These are phyloP conservation scores for Enteromius fasciolatus DNA, from an alignment of 2,797 vertebrate species.

Conservation along the genomic window DNA sequence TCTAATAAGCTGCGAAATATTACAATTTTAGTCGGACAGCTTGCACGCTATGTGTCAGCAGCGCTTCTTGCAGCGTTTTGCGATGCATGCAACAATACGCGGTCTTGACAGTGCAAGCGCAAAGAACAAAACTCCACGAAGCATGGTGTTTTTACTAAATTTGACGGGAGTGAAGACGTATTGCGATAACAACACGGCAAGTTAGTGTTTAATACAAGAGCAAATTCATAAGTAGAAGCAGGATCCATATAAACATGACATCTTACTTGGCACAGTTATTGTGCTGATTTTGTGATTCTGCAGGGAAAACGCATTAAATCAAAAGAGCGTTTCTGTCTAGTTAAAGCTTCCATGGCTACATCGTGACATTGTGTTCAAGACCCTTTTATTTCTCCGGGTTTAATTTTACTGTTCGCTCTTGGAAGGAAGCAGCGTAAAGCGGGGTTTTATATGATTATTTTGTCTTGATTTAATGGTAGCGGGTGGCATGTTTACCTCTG, in stretches of 20 bases:
- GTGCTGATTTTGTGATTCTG: slow-evolving; percentile 21
- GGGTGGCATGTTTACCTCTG: slow-evolving; percentile 61
- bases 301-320: slow-evolving; percentile 16
- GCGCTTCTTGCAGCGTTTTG: background rate
- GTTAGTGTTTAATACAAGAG: slow-evolving; percentile 1
- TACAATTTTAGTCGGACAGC: background rate
- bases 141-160: background rate
- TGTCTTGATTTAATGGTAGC: slow-evolving; percentile 32
- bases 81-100: background rate
- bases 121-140: background rate
- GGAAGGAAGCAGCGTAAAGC: slow-evolving; percentile 10
- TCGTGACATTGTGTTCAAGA: slow-evolving; percentile 19
- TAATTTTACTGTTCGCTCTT: slow-evolving; percentile 17
- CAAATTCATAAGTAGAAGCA: background rate
- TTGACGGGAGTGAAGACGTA: background rate
- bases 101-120: background rate
- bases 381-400: slow-evolving; percentile 3
- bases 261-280: slow-evolving; percentile 12
- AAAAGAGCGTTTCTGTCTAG: slow-evolving; percentile 5
- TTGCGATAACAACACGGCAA: background rate
- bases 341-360: background rate
- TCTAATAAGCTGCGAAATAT: background rate
- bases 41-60: no score
- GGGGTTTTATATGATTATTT: slow-evolving; percentile 35
- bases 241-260: slow-evolving; percentile 15